Evolutionary conservation across 2,113 vertebrate genomes (phyloP), one percentile per base, ranked within the genome.

Genomic region (Serilophus lunatus): DNA sequence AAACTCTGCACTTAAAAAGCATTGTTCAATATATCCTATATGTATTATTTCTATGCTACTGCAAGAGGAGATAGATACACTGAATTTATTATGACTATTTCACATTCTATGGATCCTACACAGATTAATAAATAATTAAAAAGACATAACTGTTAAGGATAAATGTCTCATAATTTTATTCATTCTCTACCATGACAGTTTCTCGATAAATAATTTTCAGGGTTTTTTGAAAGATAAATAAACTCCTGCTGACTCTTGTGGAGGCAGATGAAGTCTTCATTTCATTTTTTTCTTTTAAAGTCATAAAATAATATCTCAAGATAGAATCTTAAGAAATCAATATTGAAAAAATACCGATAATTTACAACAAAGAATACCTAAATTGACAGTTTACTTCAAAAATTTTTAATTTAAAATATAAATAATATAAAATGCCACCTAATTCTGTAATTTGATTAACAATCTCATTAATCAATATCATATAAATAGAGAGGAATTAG

Each of bases 71-170:
- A 89, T 12, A 88, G 40, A 49, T 12, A 66, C 3, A 45, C 20
- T 71, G 15, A 56, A 86, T 95, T 76, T 68, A 91, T 45, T 71
- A n/a, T 57, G 47, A 51, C 17, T 77, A 54, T 72, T 82, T 90
- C 81, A 93, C 7, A 83, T 38, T 24, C 71, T 74, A 80, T 71
- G 36, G 28, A 33, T 82, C 16, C 45, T 76, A 71, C 23, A 53
- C 18, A n/a, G 36, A 33, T 79, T 80, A 53, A 87, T 90, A 60
- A 86, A 77, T 89, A 94, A 96, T 95, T 86, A 60, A 96, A 93
- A 66, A n/a, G 44, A 70, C 5, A 22, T 14, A 79, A 61, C 19
- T 47, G 25, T 60, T 91, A 47, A 7, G 20, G 56, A 50, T 65
- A 79, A 94, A 72, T 44, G 26, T 75, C 69, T 82, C 82, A 79